Evolutionary conservation across 2,888 invertebrate species (phyloP), one percentile per base, ranked within the genome.

Genomic region (Synergus gifuensis): DNA sequence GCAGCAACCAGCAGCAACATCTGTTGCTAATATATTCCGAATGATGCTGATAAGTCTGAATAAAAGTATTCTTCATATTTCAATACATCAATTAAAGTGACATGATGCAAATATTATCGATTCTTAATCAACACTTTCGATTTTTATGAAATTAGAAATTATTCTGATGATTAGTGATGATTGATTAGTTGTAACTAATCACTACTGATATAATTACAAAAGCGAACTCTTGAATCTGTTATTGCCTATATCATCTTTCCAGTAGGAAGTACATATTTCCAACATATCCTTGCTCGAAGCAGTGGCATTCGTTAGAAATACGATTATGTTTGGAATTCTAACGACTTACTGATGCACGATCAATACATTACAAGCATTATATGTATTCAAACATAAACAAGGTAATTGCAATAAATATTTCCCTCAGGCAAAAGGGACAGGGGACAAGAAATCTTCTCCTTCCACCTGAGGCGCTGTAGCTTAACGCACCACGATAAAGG

Each of bases 321-420:
- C 4, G 60, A 22, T 28, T 18, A 62, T 22, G 22, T 18, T 62
- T 4, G 14, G 14, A 62, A 62, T 22, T 62, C 62, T 22, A 62
- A 62, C 14, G 46, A 46, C 22, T 12, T 14, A 62, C 62, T 62
- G 62, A 28, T 12, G 11, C 22, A 22, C 28, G 22, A 28, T 62
- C 62, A 28, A 62, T 62, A 49, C 18, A 62, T 62, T 62, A 62
- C 12, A 62, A 62, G 28, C 22, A 62, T 62, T 62, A 62, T 12
- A 62, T 12, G 12, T 62, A 22, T 62, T 62, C 12, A 62, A 22
- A 62, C 22, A 62, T 62, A 28, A 22, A 62, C 28, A 62, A 28
- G 63, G 16, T 36, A 63, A 28, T 28, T 8, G 63, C 63, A 36
- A 63, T 63, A 63, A 63, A 40, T 63, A 69, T 49, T 69, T 28